Percentiles rank a stretch among this genome's conserved stretches.
Evolutionary conservation across 2,797 vertebrate species (phyloP).

Genomic region (Pipistrellus nathusii): DNA sequence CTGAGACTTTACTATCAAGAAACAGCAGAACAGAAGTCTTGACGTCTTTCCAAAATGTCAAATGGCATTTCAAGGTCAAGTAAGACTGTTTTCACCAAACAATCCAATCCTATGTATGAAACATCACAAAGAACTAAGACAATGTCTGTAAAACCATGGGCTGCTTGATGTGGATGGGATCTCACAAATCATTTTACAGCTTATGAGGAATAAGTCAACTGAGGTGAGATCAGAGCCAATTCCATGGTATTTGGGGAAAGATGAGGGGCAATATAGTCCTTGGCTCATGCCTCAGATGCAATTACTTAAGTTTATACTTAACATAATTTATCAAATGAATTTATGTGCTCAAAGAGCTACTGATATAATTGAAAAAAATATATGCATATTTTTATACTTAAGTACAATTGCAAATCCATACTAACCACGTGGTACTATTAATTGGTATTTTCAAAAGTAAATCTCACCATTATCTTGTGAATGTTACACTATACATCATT

Average conservation of each 20-base stretch:
- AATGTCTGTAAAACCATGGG: background rate
- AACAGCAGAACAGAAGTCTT: background rate
- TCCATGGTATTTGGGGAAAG: background rate
- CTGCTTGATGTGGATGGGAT: background rate
- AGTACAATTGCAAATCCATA: background rate
- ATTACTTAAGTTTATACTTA: constrained; percentile 16
- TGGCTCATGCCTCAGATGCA: background rate
- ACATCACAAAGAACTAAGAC: background rate
- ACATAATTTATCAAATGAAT: constrained; percentile 23
- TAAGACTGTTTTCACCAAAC: background rate
- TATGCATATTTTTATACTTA: background rate
- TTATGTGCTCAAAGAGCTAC: constrained; percentile 20
- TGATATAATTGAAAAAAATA: constrained; percentile 5
- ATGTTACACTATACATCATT: background rate
- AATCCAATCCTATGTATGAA: background rate
- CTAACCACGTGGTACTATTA: background rate
- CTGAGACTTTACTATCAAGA: constrained; percentile 20
- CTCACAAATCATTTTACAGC: constrained; percentile 16
- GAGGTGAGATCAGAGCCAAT: background rate
- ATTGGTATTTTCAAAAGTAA: constrained; percentile 24
- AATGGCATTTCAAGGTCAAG: constrained; percentile 31
- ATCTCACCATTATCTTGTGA: background rate
- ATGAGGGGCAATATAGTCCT: background rate
- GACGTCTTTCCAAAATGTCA: constrained; percentile 5
- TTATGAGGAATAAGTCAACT: background rate